Base-by-base conservation (phyloP, 2,888 invertebrate genomes). In the Cybosia mesomella region DNA sequence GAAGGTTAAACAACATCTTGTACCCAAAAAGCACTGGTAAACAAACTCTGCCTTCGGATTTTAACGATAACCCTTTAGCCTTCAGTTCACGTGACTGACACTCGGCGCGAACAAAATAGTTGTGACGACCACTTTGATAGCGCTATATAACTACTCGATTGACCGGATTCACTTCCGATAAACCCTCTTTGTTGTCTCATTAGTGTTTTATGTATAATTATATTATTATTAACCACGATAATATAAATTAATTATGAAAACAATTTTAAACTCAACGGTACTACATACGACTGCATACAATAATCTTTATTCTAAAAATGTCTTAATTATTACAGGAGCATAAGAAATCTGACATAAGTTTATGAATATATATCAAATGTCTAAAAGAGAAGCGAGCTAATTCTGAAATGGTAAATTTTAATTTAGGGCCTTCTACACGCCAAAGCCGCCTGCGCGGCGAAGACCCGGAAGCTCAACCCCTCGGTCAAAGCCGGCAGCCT, bases 51-150 rank as follows among this genome's bases (percentile, higher is more conserved):
- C 59, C 68, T 63, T 63, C 57, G 36, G 55, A 39, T 68, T 76
- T 72, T 64, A 54, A 62, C 34, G 71, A 77, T 79, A 74, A 66
- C 67, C 68, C 68, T 22, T 34, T 71, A 59, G 67, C 79, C 74
- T 70, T 69, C 70, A 60, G 54, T 70, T 81, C 81, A 80, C 73
- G 71, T 80, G 73, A 80, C 67, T 61, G 58, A 43, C 53, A 34
- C 24, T n/a, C 22, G 54, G 58, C 67, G 65, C 70, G 77, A 80
- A 74, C 80, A 80, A 73, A 69, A 74, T 67, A 70, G 21, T 43
- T 54, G 70, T 77, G 74, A 76, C 78, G 78, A 73, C 18, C 49
- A 65, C 43, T 34, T 36, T 15, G 73, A 72, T 77, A 81, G 66
- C 55, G 24, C 18, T 18, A 58, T 49, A 24, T 69, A 43, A 65